Evolutionary conservation across 2,113 vertebrate genomes (phyloP).

Genomic region (Poecile atricapillus): DNA sequence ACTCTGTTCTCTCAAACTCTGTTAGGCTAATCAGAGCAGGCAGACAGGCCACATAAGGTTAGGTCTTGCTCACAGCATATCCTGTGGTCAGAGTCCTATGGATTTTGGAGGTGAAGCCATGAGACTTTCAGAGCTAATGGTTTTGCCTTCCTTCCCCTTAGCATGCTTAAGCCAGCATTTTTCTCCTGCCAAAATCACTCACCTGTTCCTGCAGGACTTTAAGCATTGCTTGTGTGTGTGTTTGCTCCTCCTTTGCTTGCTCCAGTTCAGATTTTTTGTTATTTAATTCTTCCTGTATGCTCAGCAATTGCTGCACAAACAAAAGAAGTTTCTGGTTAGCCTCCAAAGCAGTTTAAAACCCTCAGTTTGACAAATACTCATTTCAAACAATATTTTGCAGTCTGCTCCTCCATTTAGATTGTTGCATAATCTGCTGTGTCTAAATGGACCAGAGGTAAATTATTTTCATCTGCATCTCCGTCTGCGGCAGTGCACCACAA

Average conservation of each 20-base stretch:
- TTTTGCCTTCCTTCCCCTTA: background rate
- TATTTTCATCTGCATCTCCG: conserved; percentile 17
- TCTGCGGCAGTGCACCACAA: background rate
- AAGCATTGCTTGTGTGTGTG: conserved; percentile 75
- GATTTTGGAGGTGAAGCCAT: background rate
- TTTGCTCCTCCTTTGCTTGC: conserved; percentile 87
- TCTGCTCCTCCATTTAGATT: background rate
- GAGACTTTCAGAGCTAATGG: background rate
- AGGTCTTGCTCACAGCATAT: background rate
- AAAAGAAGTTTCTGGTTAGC: conserved; percentile 40
- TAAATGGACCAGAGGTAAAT: conserved; percentile 1
- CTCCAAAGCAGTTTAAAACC: background rate
- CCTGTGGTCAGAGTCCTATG: background rate
- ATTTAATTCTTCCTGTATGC: conserved; percentile 87
- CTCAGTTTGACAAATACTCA: background rate
- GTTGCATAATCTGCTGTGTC: background rate
- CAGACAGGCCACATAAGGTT: background rate
- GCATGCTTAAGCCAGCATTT: background rate
- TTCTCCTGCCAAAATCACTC: background rate
- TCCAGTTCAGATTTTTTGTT: conserved; percentile 88
- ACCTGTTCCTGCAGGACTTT: conserved; percentile 82
- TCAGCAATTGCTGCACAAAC: conserved; percentile 83
- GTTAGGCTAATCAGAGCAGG: background rate
- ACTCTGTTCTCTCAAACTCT: background rate
- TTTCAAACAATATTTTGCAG: background rate